These are phyloP conservation scores for Nymphalis io DNA, from an alignment of 1,140 invertebrate genomes.

Conservation along the genomic window DNA sequence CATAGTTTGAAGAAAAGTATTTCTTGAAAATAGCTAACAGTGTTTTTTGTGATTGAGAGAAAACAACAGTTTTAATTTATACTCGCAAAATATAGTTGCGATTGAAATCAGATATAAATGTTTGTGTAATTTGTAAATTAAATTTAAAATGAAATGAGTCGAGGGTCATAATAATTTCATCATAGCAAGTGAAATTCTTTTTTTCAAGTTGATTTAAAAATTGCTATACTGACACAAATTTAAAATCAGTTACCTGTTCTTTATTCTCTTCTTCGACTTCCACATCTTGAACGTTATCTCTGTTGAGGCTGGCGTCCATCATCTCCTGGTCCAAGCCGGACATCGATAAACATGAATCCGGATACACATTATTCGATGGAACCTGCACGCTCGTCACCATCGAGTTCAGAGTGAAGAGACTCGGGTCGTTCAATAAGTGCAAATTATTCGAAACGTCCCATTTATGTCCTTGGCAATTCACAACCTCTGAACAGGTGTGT, in stretches of 20 bases:
- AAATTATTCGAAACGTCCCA: constrained; percentile 83
- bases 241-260: constrained; percentile 50
- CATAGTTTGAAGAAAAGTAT: constrained; percentile 18
- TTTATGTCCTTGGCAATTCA: constrained; percentile 81
- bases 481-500: constrained; percentile 75
- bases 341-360: constrained; percentile 81
- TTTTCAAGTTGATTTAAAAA: no score
- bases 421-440: constrained; percentile 81
- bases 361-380: constrained; percentile 65
- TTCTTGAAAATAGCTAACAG: no score
- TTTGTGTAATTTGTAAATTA: no score
- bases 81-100: no score
- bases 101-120: no score
- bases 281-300: constrained; percentile 36
- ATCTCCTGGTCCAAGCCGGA: constrained; percentile 81
- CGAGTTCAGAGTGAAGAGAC: constrained; percentile 79
- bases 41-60: no score
- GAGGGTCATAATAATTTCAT: no score
- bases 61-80: no score
- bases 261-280: constrained; percentile 59
- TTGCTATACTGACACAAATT: no score
- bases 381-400: constrained; percentile 76
- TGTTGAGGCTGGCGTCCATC: constrained; percentile 76
- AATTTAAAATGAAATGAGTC: no score
- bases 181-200: no score